Evolutionary conservation across 2,113 vertebrate species (phyloP), one percentile per base, ranked within the genome.

Genomic region (Argyrosomus japonicus): DNA sequence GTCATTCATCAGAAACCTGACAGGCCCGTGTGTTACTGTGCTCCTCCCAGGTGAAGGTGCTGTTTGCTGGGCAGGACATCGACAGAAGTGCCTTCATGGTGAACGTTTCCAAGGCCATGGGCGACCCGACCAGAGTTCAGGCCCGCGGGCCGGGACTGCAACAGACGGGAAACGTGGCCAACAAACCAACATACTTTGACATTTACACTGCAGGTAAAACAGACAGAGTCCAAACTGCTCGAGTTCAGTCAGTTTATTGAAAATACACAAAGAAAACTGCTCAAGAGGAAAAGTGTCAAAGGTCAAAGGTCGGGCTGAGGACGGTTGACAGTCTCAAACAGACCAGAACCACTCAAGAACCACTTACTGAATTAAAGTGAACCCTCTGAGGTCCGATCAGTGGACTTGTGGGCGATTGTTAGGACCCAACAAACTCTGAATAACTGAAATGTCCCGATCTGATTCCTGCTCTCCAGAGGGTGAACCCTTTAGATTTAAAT

Each of bases 51-150:
- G 97, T 99, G 81, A 99, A 97, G 0, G 98, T 99, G 56, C 94
- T 99, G 47, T 99, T 99, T 45, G 98, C 97, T 45, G 98, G 98
- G 23, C 97, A 98, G 95, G 97, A 97, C 87, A 98, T 99, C 0
- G 96, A 98, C 21, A 92, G 88, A 68, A 99, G 97, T 82, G 97
- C 97, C 81, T 99, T 99, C 4, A 88, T 96, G 8, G 97, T 99
- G 57, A 95, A 88, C 0, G 95, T 99, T 63, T 97, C 93, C 48
- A 97, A 97, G 95, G 96, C 97, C 0, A 86, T 97, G 84, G 98
- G 98, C 0, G 98, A 99, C 3, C 96, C 98, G 25, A 96, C 62
- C 93, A 97, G 97, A 77, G 98, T 99, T 5, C 96, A 97, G 0
- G 98, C 97, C 0, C 95, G 96, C 0, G 98, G 98, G 7, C 96